Conservation (phyloP, 2,113 vertebrate genomes). For the Papio anubis region DNA sequence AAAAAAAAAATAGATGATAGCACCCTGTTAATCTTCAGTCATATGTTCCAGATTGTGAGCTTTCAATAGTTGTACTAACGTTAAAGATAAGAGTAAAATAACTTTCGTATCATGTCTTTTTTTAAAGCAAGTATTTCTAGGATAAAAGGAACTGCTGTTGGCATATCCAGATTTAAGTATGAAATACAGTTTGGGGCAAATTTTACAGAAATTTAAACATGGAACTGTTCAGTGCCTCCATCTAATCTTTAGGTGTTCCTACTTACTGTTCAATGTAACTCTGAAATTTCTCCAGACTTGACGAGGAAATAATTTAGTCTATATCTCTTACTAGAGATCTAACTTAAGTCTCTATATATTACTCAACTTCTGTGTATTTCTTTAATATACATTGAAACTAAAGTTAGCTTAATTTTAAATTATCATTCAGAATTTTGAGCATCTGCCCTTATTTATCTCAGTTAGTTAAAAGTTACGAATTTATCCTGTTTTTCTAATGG, state of each 20-base stretch:
- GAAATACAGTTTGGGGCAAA: background rate
- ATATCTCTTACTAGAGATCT: background rate
- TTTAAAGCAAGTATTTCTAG: background rate
- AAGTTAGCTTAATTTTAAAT: slow-evolving; percentile 47
- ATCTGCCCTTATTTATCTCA: background rate
- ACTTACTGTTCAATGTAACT: slow-evolving; percentile 6
- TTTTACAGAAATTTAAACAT: slow-evolving; percentile 32
- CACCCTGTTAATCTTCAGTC: background rate
- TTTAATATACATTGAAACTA: background rate
- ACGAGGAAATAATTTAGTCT: background rate
- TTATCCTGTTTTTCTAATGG: background rate
- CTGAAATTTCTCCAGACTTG: slow-evolving; percentile 21
- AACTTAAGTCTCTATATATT: background rate
- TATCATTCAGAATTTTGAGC: slow-evolving; percentile 30
- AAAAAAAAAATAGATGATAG: background rate
- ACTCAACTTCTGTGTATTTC: background rate
- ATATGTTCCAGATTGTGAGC: background rate
- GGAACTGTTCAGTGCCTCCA: background rate
- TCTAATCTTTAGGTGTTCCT: slow-evolving; percentile 14
- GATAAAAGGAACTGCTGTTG: background rate
- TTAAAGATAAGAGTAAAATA: background rate
- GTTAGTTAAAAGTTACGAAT: background rate
- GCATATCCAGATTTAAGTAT: background rate
- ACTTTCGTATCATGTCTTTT: background rate
- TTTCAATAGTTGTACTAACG: background rate